These are phyloP conservation scores for Plagiodera versicolora DNA, from an alignment of 2,888 invertebrate species.

Conservation along the genomic window DNA sequence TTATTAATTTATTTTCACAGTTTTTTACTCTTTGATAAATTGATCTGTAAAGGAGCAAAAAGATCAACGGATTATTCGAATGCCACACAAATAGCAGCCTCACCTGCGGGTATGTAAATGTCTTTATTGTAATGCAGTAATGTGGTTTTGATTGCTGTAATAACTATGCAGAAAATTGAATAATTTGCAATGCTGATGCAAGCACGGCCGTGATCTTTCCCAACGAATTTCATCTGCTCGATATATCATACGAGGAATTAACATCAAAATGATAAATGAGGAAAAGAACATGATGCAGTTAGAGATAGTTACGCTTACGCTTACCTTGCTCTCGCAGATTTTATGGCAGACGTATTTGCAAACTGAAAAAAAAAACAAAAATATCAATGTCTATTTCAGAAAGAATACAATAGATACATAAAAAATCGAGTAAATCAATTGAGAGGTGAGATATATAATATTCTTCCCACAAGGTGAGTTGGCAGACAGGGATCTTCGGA, in stretches of 20 bases:
- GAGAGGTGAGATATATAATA: too few relatives aligned
- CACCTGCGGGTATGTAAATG: slow-evolving; percentile 10
- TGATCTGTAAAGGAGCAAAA: too few relatives aligned
- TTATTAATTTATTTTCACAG: too few relatives aligned
- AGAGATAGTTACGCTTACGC: slow-evolving; percentile 37
- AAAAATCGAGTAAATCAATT: background rate
- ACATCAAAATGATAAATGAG: background rate
- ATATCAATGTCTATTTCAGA: background rate
- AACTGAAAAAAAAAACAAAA: slow-evolving; percentile 64
- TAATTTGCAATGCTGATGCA: slow-evolving; percentile 14
- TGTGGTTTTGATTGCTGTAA: slow-evolving; percentile 24
- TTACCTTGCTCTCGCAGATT: slow-evolving; percentile 77
- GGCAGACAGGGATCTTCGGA: too few relatives aligned
- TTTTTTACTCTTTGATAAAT: too few relatives aligned
- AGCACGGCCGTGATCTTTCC: background rate
- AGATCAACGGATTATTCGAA: background rate
- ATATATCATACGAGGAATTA: background rate
- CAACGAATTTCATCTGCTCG: background rate
- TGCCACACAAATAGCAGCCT: slow-evolving; percentile 1
- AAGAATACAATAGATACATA: background rate
- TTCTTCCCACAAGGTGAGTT: too few relatives aligned
- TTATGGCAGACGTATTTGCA: slow-evolving; percentile 82
- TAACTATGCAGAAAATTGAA: slow-evolving; percentile 17
- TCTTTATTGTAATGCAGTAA: slow-evolving; percentile 19
- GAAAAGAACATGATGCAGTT: background rate